These are phyloP conservation scores for Diorhabda elongata DNA, from an alignment of 1,140 invertebrate genomes.

Conservation along the genomic window DNA sequence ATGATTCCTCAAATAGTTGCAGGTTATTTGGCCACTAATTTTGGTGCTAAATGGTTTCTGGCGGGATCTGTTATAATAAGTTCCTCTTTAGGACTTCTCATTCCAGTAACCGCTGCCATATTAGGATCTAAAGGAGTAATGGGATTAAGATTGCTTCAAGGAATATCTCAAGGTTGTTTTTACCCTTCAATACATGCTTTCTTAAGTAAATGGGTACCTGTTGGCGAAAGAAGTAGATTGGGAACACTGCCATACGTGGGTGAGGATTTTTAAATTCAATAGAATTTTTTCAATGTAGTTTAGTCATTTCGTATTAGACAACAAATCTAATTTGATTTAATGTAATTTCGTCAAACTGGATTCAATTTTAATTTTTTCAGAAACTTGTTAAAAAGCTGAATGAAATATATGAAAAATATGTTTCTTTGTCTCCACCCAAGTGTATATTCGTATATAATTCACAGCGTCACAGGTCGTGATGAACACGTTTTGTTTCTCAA, in stretches of 20 bases:
- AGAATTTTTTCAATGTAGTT: too few species aligned
- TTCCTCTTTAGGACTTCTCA: constrained; percentile 52
- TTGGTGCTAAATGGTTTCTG: constrained; percentile 60
- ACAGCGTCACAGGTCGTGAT: too few species aligned
- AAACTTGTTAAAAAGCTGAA: too few species aligned
- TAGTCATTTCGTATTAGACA: too few species aligned
- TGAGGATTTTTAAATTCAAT: constrained; percentile 33
- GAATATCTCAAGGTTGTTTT: constrained; percentile 73
- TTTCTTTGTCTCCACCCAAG: too few species aligned
- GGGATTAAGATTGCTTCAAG: constrained; percentile 65
- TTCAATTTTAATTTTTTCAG: too few species aligned
- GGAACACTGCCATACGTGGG: constrained; percentile 59
- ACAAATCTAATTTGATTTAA: too few species aligned
- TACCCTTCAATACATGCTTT: constrained; percentile 76
- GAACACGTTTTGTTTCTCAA: too few species aligned
- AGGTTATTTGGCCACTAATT: constrained; percentile 61
- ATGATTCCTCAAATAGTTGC: constrained; percentile 60
- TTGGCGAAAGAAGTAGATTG: constrained; percentile 55
- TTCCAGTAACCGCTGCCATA: constrained; percentile 47
- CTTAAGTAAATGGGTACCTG: constrained; percentile 72
- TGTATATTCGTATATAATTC: too few species aligned
- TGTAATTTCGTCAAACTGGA: too few species aligned
- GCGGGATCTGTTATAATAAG: constrained; percentile 53
- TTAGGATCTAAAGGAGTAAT: constrained; percentile 59
- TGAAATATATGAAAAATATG: too few species aligned